Percentiles rank a stretch among this genome's conserved stretches.
Evolutionary conservation across 1,140 invertebrate genomes (phyloP).

Genomic region (Drosophila santomea): DNA sequence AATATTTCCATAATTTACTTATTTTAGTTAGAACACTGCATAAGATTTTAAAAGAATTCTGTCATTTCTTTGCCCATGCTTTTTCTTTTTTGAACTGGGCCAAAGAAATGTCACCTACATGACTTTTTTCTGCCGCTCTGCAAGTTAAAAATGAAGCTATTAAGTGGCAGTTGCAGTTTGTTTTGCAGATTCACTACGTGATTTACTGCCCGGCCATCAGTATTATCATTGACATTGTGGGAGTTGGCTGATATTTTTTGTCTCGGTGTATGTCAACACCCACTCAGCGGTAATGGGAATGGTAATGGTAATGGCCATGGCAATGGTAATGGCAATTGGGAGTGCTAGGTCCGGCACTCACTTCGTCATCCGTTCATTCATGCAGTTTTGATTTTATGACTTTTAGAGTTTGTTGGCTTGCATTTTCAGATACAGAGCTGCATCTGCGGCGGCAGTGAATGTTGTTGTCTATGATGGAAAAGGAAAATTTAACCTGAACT

Average conservation of each 20-base stretch:
- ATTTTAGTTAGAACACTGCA: no score
- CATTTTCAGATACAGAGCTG: constrained; percentile 65
- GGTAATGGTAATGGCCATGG: constrained; percentile 50
- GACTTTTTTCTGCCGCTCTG: constrained; percentile 10
- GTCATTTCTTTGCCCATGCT: not conserved
- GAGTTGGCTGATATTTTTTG: constrained; percentile 31
- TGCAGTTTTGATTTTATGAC: constrained; percentile 31
- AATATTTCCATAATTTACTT: no score
- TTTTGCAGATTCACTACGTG: constrained; percentile 57
- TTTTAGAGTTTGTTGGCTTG: constrained; percentile 61
- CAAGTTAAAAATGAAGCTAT: constrained; percentile 67
- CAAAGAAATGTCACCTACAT: constrained; percentile 51
- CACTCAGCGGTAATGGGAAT: constrained; percentile 54
- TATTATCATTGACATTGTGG: constrained; percentile 38
- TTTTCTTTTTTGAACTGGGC: constrained; percentile 20
- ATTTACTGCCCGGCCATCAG: constrained; percentile 36
- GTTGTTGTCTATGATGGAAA: constrained; percentile 69
- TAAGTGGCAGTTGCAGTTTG: constrained; percentile 75
- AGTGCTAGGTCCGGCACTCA: constrained; percentile 62
- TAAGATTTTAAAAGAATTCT: not conserved
- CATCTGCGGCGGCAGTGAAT: constrained; percentile 66
- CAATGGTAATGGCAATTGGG: constrained; percentile 44
- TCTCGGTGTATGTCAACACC: constrained; percentile 48
- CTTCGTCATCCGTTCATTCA: constrained; percentile 69
- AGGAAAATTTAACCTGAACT: constrained; percentile 79